Evolutionary conservation across 2,888 invertebrate genomes (phyloP).

Genomic region (Nephrotoma appendiculata): DNA sequence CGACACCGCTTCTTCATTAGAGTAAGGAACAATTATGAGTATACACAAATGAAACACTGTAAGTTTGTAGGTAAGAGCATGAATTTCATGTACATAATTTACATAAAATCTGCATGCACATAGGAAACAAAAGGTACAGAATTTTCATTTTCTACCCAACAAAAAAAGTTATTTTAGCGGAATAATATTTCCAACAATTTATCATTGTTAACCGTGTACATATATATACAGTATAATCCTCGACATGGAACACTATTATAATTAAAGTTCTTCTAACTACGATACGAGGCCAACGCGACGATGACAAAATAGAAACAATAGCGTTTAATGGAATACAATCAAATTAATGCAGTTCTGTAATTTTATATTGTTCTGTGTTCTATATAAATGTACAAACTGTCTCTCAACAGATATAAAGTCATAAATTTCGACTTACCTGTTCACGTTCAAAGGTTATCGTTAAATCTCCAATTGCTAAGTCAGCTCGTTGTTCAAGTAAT

Average conservation of each 20-base stretch:
- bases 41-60: neutral
- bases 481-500: conserved; percentile 77
- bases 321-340: neutral
- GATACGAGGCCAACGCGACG: neutral
- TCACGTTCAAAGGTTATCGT: conserved; percentile 96
- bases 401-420: neutral
- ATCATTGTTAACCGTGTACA: neutral
- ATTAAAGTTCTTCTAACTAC: neutral
- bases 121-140: neutral
- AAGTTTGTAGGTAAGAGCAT: neutral
- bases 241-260: neutral
- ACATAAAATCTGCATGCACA: neutral
- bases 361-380: neutral
- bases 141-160: neutral
- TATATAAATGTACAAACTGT: neutral
- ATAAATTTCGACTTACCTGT: conserved; percentile 31
- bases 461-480: conserved; percentile 91
- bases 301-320: neutral
- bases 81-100: neutral
- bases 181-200: neutral
- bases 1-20: neutral
- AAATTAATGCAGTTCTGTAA: neutral
- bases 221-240: neutral
- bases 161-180: neutral
- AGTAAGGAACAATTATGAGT: neutral